Evolutionary conservation across 2,113 vertebrate species (phyloP).

Genomic region (Bostrychus sinensis): DNA sequence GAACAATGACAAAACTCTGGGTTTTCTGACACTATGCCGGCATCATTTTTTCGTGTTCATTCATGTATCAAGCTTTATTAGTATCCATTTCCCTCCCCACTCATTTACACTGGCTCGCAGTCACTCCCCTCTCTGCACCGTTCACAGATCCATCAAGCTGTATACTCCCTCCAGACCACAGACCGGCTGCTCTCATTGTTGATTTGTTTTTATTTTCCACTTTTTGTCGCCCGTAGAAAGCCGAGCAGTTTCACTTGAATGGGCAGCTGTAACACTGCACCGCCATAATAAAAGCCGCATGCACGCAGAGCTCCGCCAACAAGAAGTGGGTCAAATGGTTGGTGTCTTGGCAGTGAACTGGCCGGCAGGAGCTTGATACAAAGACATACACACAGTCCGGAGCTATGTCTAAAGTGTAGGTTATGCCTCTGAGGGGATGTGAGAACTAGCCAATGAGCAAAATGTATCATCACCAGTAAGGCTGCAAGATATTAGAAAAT

Average conservation of each 20-base stretch:
- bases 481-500: background rate
- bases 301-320: slow-evolving; percentile 18
- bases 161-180: slow-evolving; percentile 3
- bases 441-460: slow-evolving; percentile 37
- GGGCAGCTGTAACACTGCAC: slow-evolving; percentile 41
- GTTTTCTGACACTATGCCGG: background rate
- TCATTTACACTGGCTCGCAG: slow-evolving; percentile 32
- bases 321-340: slow-evolving; percentile 63
- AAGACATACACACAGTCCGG: slow-evolving; percentile 27
- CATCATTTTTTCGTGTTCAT: background rate
- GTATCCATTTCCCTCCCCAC: slow-evolving; percentile 14
- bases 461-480: slow-evolving; percentile 48
- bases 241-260: slow-evolving; percentile 46
- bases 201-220: slow-evolving; percentile 44
- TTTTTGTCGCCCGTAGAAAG: slow-evolving; percentile 22
- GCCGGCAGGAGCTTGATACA: slow-evolving; percentile 25
- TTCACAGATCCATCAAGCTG: slow-evolving; percentile 36
- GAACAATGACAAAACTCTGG: background rate
- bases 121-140: background rate
- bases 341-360: slow-evolving; percentile 51
- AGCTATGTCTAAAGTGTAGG: slow-evolving; percentile 58
- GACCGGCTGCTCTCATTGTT: slow-evolving; percentile 24
- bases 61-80: background rate
- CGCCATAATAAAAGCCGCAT: slow-evolving; percentile 23
- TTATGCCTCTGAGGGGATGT: slow-evolving; percentile 48